Evolutionary conservation across 2,888 invertebrate genomes (phyloP).

Genomic region (Melanargia galathea): DNA sequence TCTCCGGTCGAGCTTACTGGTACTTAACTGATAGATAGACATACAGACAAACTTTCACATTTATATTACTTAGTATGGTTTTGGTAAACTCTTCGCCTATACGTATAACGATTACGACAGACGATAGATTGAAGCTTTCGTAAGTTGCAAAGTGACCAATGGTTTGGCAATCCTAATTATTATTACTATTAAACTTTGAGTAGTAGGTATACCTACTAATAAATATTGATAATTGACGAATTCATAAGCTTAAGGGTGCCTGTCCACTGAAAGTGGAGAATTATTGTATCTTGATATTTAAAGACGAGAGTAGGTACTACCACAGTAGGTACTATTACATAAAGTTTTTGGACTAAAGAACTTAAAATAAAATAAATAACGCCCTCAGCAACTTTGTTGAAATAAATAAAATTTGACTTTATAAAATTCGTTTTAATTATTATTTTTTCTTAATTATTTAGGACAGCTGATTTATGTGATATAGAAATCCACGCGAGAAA

Average conservation of each 20-base stretch:
- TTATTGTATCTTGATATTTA: too few relatives aligned
- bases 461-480: too few relatives aligned
- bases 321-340: not conserved
- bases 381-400: too few relatives aligned
- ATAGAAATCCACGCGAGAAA: too few relatives aligned
- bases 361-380: too few relatives aligned
- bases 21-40: not conserved
- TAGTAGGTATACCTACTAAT: not conserved
- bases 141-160: constrained; percentile 30
- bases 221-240: not conserved
- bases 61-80: not conserved
- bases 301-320: not conserved
- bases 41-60: not conserved
- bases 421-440: too few relatives aligned
- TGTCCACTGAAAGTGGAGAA: too few relatives aligned
- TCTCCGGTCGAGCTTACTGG: too few relatives aligned
- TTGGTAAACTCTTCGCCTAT: constrained; percentile 6
- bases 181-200: constrained; percentile 2
- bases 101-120: constrained; percentile 33
- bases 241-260: too few relatives aligned
- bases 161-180: constrained; percentile 30
- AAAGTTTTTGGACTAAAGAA: not conserved
- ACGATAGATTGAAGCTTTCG: constrained; percentile 32
- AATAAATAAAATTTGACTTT: too few relatives aligned
- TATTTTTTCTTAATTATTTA: too few relatives aligned